Evolutionary conservation across 2,797 vertebrate species (phyloP).

Genomic region (Lates japonicus): DNA sequence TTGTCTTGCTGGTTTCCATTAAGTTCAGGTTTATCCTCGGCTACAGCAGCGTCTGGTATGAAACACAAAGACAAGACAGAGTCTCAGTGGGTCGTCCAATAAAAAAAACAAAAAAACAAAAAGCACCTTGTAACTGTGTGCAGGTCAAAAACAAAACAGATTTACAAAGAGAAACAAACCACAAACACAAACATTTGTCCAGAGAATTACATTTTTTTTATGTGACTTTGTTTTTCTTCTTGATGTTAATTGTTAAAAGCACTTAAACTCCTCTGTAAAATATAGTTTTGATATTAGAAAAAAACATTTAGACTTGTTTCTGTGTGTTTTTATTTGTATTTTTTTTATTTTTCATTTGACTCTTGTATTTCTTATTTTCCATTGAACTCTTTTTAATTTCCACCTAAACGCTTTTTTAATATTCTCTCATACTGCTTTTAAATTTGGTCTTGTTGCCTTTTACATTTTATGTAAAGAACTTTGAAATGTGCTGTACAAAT

Average conservation of each 20-base stretch:
- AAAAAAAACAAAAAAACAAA: slow-evolving; percentile 49
- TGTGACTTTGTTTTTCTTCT: not conserved
- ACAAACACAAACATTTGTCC: not conserved
- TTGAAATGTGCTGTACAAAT: no score
- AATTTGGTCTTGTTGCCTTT: no score
- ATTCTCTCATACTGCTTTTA: no score
- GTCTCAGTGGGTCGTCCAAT: slow-evolving; percentile 66
- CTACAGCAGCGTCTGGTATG: slow-evolving; percentile 88
- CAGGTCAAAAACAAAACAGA: slow-evolving; percentile 4
- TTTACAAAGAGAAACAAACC: not conserved
- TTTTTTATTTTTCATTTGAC: no score
- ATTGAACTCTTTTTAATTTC: no score
- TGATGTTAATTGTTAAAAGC: slow-evolving; percentile 7
- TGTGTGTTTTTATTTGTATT: no score
- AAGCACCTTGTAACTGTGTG: slow-evolving; percentile 26
- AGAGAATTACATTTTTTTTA: not conserved
- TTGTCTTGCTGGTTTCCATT: slow-evolving; percentile 91
- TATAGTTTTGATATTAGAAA: not conserved
- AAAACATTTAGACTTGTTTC: no score
- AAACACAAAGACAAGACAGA: slow-evolving; percentile 69
- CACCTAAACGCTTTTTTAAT: no score
- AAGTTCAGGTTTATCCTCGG: slow-evolving; percentile 91
- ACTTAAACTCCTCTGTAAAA: not conserved
- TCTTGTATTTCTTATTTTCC: no score
- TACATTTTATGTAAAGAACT: no score